Evolutionary conservation across 92 coral and sea anemone species (phyloP), one percentile per base, ranked within the genome.

Genomic region (Epizoanthus rinbou): DNA sequence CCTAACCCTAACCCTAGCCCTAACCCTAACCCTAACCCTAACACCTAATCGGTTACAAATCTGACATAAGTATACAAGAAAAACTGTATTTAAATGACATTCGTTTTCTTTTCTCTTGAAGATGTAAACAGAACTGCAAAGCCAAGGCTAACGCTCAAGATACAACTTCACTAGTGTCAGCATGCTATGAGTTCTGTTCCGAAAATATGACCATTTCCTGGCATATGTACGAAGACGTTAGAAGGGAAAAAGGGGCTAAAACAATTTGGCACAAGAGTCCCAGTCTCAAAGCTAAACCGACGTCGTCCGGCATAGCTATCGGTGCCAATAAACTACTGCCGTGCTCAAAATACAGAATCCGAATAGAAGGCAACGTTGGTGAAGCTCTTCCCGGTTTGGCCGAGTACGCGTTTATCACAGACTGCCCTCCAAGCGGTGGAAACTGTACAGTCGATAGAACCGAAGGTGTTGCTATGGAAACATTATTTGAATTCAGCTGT

Each of bases 371-470:
- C 25, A 70, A 78, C 70, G 56, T 78, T 9, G 82, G 82, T 19
- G 18, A 39, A 43, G 71, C 21, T 4, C 82, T 78, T 21, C 82
- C 82, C 6, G 82, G 82, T 18, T 41, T 78, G 17, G 70, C 71
- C 58, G 82, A 78, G 57, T 78, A 78, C 58, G 70, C 91, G 13
- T 83, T 15, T 56, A 79, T 50, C 74, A 93, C 93, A 64, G 90
- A 93, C 83, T 87, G 87, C 70, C 90, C 98, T 25, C 98, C 98
- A 11, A 53, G 64, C 4, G 95, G 93, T 4, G 98, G 98, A 8
- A 88, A 80, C 18, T 95, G 98, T 63, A 58, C 76, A 8, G 92
- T 93, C 35, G 89, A 90, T 53, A 75, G 80, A 67, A 9, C 6
- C 3, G 73, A 82, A 10, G 97, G 98, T 5, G 79, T 70, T 35